phyloP scores from a whole-genome alignment of 2,113 vertebrate species.

The Mustela lutreola region DNA sequence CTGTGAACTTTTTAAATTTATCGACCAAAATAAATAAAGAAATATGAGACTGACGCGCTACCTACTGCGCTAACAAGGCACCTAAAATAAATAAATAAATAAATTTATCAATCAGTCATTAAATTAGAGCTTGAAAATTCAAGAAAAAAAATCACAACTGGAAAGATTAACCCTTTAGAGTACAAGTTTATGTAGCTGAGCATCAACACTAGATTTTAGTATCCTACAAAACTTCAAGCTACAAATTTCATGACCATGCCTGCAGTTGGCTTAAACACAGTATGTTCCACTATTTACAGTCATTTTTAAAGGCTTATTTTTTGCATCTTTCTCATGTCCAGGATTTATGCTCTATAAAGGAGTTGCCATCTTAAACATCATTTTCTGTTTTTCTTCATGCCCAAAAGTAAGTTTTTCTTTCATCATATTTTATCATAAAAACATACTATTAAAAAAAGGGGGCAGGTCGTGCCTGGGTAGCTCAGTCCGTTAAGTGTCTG shows the following conservation, averaged over 20 bases:
- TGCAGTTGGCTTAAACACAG: background rate
- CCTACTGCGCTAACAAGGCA: too few species aligned
- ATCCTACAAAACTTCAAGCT: background rate
- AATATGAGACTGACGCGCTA: too few species aligned
- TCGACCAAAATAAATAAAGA: too few species aligned
- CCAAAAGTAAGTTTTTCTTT: slow-evolving; percentile 1
- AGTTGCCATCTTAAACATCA: background rate
- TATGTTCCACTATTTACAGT: background rate
- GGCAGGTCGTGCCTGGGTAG: background rate
- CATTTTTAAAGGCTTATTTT: background rate
- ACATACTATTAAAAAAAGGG: background rate
- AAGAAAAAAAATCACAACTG: background rate
- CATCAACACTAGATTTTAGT: background rate
- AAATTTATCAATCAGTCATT: background rate
- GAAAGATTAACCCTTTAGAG: background rate
- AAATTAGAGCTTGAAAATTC: background rate
- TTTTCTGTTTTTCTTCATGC: slow-evolving; percentile 2
- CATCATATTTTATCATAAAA: background rate
- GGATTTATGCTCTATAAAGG: background rate
- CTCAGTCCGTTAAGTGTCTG: background rate
- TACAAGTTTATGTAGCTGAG: background rate
- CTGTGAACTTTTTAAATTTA: background rate
- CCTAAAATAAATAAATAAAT: too few species aligned
- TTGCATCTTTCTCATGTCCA: background rate
- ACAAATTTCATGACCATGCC: background rate